Evolutionary conservation across 2,888 invertebrate genomes (phyloP), one percentile per base, ranked within the genome.

Genomic region (Eledone cirrhosa): DNA sequence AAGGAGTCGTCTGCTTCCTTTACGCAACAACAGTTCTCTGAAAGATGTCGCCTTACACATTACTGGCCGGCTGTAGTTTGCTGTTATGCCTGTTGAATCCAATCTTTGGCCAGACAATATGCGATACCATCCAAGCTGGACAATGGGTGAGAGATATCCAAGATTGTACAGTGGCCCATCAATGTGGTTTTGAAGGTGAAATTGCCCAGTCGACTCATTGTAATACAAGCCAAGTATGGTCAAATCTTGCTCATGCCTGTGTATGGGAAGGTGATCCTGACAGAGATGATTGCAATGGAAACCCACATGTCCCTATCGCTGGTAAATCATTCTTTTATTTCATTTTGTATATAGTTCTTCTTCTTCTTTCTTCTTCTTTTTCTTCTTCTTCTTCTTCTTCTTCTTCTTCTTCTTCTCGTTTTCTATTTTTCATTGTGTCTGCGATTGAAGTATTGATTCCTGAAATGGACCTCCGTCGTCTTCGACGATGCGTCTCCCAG

Each of bases 191-290:
- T 59, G 83, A 83, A 79, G 80, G 80, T 41, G 83, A 84, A 78
- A 79, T 85, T 47, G 81, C 80, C 5, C 85, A 85, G 72, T 81
- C 82, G 5, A 78, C 84, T 48, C 80, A 79, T 31, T 85, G 85
- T 67, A 85, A 85, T 80, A 77, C 80, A 65, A 83, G 82, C 67
- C 85, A 85, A 77, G 82, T 85, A 8, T 85, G 85, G 85, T 85
- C 85, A 65, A 83, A 82, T 29, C 79, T 85, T 31, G 83, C 85
- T 19, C 82, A 81, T 19, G 81, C 85, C 72, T 85, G 85, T 65
- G 85, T 85, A 3, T 85, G 85, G 85, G 85, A 85, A 77, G 82
- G 82, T 80, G 85, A 85, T 69, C 85, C 85, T 19, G 85, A 85
- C 78, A 78, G 85, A 31, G 85, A 85, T 67, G 85, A 85, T 72